Conservation (phyloP, 2,113 vertebrate genomes). For the Etheostoma spectabile region DNA sequence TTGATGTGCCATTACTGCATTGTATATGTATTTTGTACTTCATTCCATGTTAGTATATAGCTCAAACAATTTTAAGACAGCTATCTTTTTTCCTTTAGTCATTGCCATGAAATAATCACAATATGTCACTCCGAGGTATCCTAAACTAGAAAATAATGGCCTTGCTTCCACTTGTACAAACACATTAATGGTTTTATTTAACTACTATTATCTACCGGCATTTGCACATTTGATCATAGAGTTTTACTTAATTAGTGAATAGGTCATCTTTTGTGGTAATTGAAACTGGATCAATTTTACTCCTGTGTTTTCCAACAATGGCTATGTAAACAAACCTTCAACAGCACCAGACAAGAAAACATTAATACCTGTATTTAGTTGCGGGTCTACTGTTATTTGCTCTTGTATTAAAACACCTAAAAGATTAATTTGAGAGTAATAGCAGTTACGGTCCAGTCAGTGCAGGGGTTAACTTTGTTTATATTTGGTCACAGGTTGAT, state of each 20-base stretch:
- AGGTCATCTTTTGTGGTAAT: neutral
- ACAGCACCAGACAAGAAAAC: neutral
- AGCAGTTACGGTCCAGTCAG: neutral
- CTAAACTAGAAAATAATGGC: neutral
- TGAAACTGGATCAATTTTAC: neutral
- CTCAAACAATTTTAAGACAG: neutral
- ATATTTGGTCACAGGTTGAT: neutral
- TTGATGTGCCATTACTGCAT: neutral
- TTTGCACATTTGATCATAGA: neutral
- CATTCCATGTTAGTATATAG: neutral
- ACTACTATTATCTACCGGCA: neutral
- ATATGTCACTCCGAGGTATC: neutral
- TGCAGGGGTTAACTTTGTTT: conserved; percentile 1
- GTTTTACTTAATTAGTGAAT: neutral
- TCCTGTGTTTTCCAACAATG: neutral
- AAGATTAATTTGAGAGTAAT: neutral
- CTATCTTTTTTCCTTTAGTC: too few species aligned
- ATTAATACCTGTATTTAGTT: neutral
- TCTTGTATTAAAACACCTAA: neutral
- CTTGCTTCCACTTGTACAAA: neutral
- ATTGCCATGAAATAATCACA: neutral
- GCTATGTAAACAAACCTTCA: neutral
- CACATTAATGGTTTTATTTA: neutral
- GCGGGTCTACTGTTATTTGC: too few species aligned
- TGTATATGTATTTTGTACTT: neutral